Percentiles rank a stretch among this genome's conserved stretches.
Evolutionary conservation across 2,888 invertebrate genomes (phyloP).

Genomic region (Tetragnatha montana): DNA sequence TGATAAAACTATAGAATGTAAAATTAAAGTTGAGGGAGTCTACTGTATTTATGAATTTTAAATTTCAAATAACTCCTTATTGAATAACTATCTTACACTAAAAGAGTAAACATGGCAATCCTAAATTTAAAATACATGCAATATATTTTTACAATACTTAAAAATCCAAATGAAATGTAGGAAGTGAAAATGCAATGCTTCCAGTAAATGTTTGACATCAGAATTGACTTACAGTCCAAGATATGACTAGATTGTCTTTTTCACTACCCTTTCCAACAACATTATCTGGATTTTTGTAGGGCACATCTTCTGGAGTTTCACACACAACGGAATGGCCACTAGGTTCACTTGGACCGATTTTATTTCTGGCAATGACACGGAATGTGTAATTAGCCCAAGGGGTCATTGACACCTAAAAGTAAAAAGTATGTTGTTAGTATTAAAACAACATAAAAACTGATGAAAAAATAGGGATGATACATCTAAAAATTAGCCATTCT

Average conservation of each 20-base stretch:
- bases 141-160: too few relatives aligned
- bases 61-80: not conserved
- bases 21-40: not conserved
- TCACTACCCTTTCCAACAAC: slow-evolving; percentile 76
- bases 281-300: slow-evolving; percentile 76
- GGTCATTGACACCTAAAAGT: slow-evolving; percentile 67
- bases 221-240: slow-evolving; percentile 76
- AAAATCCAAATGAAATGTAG: too few relatives aligned
- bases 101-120: too few relatives aligned
- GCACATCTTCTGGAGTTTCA: slow-evolving; percentile 75
- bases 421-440: not conserved
- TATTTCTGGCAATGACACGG: slow-evolving; percentile 70
- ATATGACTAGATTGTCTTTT: slow-evolving; percentile 77
- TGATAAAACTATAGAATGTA: not conserved
- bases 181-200: too few relatives aligned
- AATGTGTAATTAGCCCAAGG: slow-evolving; percentile 72
- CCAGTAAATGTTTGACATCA: not conserved
- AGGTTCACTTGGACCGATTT: slow-evolving; percentile 70
- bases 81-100: too few relatives aligned
- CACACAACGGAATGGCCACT: slow-evolving; percentile 73
- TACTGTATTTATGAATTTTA: not conserved
- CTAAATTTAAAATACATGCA: too few relatives aligned
- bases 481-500: too few relatives aligned
- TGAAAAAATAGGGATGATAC: too few relatives aligned
- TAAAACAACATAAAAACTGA: too few relatives aligned